Percentiles rank a stretch among this genome's conserved stretches.
phyloP scores from a whole-genome alignment of 2,113 vertebrate species.

The Ptilonorhynchus violaceus region DNA sequence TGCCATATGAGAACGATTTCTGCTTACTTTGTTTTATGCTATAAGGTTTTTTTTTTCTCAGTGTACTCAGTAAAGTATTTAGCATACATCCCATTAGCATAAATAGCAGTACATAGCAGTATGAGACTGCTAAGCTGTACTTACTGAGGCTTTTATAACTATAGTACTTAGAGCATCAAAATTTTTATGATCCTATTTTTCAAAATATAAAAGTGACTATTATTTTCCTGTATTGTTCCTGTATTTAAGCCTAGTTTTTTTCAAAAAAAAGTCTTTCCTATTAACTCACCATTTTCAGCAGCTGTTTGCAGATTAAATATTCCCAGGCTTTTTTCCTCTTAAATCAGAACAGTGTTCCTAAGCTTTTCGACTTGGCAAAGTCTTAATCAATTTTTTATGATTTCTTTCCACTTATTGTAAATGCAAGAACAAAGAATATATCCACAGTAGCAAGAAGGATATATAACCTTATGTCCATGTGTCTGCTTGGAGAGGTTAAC shows the following conservation, averaged over 20 bases:
- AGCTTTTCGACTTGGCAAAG: not conserved
- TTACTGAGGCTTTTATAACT: not conserved
- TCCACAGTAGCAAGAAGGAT: not conserved
- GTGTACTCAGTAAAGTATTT: not conserved
- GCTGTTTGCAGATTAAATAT: not conserved
- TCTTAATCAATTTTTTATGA: not conserved
- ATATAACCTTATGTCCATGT: not conserved
- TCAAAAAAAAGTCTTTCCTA: not conserved
- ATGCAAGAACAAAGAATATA: not conserved
- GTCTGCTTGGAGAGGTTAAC: slow-evolving; percentile 10
- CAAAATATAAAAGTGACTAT: not conserved
- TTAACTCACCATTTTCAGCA: not conserved
- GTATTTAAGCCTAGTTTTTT: not conserved
- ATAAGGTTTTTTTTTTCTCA: not conserved
- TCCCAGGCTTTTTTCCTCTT: not conserved
- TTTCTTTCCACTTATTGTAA: not conserved
- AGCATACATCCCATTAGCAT: not conserved
- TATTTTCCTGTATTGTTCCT: not conserved
- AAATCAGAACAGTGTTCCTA: not conserved
- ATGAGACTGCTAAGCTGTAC: not conserved
- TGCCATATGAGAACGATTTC: not conserved
- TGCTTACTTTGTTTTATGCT: not conserved
- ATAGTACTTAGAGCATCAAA: not conserved
- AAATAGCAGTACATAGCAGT: not conserved
- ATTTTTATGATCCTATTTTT: not conserved